phyloP scores from a whole-genome alignment of 2,113 vertebrate species.

The Paratilapia polleni region DNA sequence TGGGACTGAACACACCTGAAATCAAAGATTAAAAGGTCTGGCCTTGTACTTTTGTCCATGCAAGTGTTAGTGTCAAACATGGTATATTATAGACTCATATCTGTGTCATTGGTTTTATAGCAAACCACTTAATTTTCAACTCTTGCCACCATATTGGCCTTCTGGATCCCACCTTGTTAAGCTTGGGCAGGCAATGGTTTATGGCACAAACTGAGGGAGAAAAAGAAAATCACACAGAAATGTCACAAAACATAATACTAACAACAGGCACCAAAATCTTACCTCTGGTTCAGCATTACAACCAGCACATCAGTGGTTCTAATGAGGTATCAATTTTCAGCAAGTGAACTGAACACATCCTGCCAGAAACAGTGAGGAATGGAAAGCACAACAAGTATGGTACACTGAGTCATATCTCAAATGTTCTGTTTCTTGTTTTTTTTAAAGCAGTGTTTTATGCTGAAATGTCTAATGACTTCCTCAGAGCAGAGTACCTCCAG shows the following conservation, averaged over 20 bases:
- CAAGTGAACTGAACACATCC: constrained; percentile 75
- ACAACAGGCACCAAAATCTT: constrained; percentile 44
- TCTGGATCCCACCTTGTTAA: neutral
- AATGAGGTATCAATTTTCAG: constrained; percentile 74
- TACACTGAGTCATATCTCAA: constrained; percentile 23
- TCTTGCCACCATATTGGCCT: constrained; percentile 8
- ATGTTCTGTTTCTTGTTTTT: neutral
- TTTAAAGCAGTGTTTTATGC: neutral
- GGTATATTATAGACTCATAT: neutral
- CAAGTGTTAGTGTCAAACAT: neutral
- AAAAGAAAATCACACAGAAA: neutral
- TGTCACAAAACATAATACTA: neutral
- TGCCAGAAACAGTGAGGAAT: constrained; percentile 62
- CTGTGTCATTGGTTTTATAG: constrained; percentile 26
- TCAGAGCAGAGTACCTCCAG: neutral
- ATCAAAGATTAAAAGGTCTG: neutral
- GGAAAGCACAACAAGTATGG: constrained; percentile 6
- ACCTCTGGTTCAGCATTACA: constrained; percentile 35
- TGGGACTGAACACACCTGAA: neutral
- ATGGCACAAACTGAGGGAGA: neutral
- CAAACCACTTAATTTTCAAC: neutral
- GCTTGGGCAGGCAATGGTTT: neutral
- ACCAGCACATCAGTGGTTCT: constrained; percentile 59
- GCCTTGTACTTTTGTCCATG: neutral
- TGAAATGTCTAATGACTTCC: constrained; percentile 6